A percentile compares a stretch with the other conserved stretches of the same genome.
Evolutionary conservation across 2,888 invertebrate species (phyloP).

Genomic region (Blera fallax): DNA sequence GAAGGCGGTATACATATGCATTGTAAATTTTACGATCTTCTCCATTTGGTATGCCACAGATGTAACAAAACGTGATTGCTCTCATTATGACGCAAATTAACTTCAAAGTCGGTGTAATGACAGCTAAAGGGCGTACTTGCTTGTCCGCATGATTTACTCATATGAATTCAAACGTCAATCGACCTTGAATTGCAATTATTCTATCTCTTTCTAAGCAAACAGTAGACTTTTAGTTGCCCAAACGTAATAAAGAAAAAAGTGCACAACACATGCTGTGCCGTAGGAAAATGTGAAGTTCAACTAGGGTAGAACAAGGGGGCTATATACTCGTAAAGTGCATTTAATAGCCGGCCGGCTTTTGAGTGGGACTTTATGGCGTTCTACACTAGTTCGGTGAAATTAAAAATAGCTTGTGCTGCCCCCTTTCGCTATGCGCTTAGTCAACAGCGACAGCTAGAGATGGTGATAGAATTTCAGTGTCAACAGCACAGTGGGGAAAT

Average conservation of each 20-base stretch:
- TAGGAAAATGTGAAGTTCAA: not conserved
- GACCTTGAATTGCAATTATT: conserved; percentile 60
- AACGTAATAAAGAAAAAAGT: not conserved
- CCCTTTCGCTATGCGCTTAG: conserved; percentile 24
- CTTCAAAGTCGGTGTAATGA: not conserved
- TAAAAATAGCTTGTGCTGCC: conserved; percentile 49
- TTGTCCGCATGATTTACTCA: not conserved
- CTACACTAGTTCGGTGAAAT: conserved; percentile 6
- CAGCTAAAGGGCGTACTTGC: conserved; percentile 28
- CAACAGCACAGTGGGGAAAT: conserved; percentile 17
- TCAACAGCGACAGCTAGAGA: conserved; percentile 14
- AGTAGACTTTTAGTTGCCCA: conserved; percentile 60
- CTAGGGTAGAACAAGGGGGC: not conserved
- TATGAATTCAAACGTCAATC: conserved; percentile 34
- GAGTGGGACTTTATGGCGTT: conserved; percentile 48
- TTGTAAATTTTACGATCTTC: no score
- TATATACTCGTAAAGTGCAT: conserved; percentile 52
- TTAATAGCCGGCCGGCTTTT: conserved; percentile 65
- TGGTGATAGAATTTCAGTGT: conserved; percentile 36
- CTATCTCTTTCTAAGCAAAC: conserved; percentile 35
- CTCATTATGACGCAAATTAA: conserved; percentile 11
- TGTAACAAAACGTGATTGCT: conserved; percentile 4
- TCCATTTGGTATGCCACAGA: conserved; percentile 35
- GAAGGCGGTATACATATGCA: conserved; percentile 28
- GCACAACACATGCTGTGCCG: conserved; percentile 36